A percentile compares a stretch with the other conserved stretches of the same genome.
Evolutionary conservation across 2,113 vertebrate genomes (phyloP).

Genomic region (Serilophus lunatus): DNA sequence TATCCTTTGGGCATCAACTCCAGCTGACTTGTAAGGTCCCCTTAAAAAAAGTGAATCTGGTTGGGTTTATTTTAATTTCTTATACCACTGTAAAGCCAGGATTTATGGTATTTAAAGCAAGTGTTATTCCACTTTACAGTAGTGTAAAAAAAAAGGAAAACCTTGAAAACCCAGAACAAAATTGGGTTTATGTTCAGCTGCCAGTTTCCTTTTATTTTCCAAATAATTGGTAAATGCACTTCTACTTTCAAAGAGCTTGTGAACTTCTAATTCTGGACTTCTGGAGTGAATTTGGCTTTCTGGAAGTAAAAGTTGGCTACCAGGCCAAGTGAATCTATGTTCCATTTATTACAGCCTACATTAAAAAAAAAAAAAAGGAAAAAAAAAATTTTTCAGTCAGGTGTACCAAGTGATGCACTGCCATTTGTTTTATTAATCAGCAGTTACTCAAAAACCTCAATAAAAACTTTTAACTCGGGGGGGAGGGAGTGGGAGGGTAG

Average conservation of each 20-base stretch:
- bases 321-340: not conserved
- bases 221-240: not conserved
- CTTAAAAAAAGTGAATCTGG: not conserved
- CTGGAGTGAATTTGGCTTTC: not conserved
- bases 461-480: not conserved
- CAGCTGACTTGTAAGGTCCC: not conserved
- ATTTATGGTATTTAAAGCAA: not conserved
- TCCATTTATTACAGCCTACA: not conserved
- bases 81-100: not conserved
- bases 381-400: not conserved
- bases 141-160: not conserved
- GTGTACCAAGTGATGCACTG: not conserved
- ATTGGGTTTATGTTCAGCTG: not conserved
- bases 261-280: not conserved
- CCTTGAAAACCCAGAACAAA: not conserved
- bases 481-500: no score
- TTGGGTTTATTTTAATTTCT: not conserved
- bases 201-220: not conserved
- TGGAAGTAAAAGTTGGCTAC: not conserved
- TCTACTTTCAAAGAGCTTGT: not conserved
- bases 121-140: not conserved
- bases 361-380: not conserved
- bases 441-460: not conserved
- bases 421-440: constrained; percentile 23
- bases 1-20: not conserved